A percentile compares a stretch with the other conserved stretches of the same genome.
Evolutionary conservation across 2,797 vertebrate species (phyloP).

Genomic region (Intellagama lesueurii): DNA sequence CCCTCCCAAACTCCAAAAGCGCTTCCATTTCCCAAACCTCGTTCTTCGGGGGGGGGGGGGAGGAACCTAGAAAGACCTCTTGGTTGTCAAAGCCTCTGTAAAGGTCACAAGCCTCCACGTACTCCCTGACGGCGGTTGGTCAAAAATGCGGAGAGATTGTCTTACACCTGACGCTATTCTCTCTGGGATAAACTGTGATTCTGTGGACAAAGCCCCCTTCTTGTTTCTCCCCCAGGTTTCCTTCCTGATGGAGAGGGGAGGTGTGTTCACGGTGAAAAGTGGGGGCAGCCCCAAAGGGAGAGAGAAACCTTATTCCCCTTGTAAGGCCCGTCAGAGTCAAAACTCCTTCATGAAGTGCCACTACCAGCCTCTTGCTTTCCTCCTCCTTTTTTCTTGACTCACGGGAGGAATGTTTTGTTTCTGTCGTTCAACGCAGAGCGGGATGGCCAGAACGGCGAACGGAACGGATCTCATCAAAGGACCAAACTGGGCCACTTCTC

Average conservation of each 20-base stretch:
- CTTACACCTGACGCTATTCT: neutral
- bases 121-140: neutral
- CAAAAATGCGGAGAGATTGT: neutral
- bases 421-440: constrained; percentile 59
- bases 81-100: neutral
- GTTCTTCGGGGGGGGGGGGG: neutral
- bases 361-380: neutral
- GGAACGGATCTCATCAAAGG: constrained; percentile 55
- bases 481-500: constrained; percentile 40
- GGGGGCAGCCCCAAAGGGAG: neutral
- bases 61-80: neutral
- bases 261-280: neutral
- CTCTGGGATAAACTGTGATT: constrained; percentile 4
- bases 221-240: neutral
- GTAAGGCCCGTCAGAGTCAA: neutral
- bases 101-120: neutral
- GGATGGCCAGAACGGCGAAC: constrained; percentile 36
- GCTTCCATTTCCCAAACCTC: neutral
- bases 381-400: neutral
- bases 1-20: neutral
- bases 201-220: neutral
- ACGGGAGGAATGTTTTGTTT: constrained; percentile 44
- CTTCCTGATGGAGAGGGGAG: neutral
- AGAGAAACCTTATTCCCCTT: neutral
- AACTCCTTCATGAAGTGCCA: neutral